phyloP scores from a whole-genome alignment of 2,797 vertebrate genomes.

The Gorsachius magnificus region DNA sequence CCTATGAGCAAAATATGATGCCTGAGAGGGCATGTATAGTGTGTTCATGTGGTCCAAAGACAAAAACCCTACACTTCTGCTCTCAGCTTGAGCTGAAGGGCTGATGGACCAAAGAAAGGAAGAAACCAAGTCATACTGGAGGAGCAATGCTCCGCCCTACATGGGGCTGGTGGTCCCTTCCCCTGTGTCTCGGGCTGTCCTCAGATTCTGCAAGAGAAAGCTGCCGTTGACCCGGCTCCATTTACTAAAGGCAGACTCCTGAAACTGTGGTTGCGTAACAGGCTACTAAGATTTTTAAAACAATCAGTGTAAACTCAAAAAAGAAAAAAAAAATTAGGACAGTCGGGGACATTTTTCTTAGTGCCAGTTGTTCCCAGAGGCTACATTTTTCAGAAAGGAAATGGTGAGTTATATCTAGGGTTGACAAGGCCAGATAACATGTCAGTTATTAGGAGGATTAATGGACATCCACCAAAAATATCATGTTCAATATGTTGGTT shows the following conservation, averaged over 20 bases:
- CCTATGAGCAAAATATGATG: background rate
- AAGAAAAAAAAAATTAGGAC: background rate
- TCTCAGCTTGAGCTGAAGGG: background rate
- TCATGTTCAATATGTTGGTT: slow-evolving; percentile 10
- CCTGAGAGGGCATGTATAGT: fast-evolving
- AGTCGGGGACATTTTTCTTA: slow-evolving; percentile 15
- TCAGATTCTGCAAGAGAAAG: background rate
- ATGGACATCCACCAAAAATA: slow-evolving; percentile 27
- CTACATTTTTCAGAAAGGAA: slow-evolving; percentile 22
- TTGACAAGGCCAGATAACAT: slow-evolving; percentile 5
- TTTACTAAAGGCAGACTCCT: background rate
- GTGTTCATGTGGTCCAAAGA: background rate
- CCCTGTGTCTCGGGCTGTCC: background rate
- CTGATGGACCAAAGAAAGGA: background rate
- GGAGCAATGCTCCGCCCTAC: background rate
- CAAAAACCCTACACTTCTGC: background rate
- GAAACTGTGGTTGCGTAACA: background rate
- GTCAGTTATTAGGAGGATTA: slow-evolving; percentile 39
- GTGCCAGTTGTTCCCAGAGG: background rate
- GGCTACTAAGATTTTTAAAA: background rate
- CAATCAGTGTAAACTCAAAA: background rate
- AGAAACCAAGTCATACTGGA: background rate
- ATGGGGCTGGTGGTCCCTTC: background rate
- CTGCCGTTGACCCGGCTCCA: background rate
- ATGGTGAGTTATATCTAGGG: slow-evolving; percentile 10